Conservation (phyloP, 2,797 vertebrate species). For the Anguilla megastoma region DNA sequence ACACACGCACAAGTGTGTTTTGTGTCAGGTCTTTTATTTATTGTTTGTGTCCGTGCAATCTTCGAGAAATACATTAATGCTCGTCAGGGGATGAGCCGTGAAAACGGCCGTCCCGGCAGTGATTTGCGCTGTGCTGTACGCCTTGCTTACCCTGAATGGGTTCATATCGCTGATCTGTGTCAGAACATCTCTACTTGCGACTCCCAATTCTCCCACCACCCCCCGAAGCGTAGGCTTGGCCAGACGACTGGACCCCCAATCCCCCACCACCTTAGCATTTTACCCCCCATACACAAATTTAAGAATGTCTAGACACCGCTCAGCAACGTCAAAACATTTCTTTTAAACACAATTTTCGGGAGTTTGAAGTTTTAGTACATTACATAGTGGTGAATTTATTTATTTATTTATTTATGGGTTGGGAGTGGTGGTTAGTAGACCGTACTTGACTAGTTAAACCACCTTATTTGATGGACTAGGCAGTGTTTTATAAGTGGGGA, state of each 20-base stretch:
- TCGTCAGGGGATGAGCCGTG: not conserved
- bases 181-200: slow-evolving; percentile 25
- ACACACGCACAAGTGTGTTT: not conserved
- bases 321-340: not conserved
- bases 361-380: not conserved
- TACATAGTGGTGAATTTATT: not conserved
- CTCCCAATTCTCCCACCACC: slow-evolving; percentile 22
- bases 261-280: not conserved
- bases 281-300: not conserved
- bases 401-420: not conserved
- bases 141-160: slow-evolving; percentile 23
- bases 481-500: not conserved
- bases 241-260: not conserved
- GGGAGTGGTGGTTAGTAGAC: not conserved
- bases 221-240: not conserved
- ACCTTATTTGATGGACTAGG: not conserved
- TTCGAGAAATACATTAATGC: not conserved
- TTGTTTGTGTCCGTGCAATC: not conserved
- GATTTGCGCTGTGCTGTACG: slow-evolving; percentile 28
- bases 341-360: not conserved
- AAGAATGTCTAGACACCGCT: slow-evolving; percentile 7
- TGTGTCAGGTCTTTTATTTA: not conserved
- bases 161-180: slow-evolving; percentile 28
- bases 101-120: not conserved
- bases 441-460: not conserved